phyloP scores from a whole-genome alignment of 2,888 invertebrate species.

The Didymodactylos carnosus region DNA sequence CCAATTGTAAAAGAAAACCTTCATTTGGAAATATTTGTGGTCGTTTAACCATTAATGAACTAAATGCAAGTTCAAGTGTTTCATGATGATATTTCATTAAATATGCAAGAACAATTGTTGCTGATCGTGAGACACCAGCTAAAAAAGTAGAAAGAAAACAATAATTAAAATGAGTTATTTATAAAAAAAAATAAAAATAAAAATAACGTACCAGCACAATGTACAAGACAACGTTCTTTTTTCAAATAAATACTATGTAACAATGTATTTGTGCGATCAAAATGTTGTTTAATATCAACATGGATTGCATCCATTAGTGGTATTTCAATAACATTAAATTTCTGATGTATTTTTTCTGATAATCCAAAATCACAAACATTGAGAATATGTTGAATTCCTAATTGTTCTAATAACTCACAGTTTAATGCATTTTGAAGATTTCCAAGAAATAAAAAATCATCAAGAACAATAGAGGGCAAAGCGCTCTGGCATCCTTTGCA shows the following conservation, averaged over 20 bases:
- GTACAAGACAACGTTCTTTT: neutral
- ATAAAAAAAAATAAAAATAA: too few relatives aligned
- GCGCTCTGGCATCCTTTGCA: too few relatives aligned
- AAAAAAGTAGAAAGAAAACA: too few relatives aligned
- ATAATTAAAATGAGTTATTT: too few relatives aligned
- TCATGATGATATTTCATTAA: neutral
- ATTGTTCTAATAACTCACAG: neutral
- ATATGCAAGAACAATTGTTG: neutral
- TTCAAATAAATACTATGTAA: neutral
- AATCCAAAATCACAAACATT: neutral
- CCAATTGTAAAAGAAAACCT: neutral
- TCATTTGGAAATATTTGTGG: neutral
- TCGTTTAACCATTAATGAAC: neutral
- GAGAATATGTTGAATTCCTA: neutral
- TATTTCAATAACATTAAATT: neutral
- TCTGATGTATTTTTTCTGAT: neutral
- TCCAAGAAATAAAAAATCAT: neutral
- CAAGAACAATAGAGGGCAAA: neutral
- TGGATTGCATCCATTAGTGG: neutral
- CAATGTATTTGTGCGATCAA: neutral
- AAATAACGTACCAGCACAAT: too few relatives aligned
- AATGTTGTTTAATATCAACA: neutral
- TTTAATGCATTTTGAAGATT: neutral
- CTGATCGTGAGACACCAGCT: neutral
- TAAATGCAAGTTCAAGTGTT: neutral